phyloP scores from a whole-genome alignment of 2,888 invertebrate species.

The Diarsia brunnea region DNA sequence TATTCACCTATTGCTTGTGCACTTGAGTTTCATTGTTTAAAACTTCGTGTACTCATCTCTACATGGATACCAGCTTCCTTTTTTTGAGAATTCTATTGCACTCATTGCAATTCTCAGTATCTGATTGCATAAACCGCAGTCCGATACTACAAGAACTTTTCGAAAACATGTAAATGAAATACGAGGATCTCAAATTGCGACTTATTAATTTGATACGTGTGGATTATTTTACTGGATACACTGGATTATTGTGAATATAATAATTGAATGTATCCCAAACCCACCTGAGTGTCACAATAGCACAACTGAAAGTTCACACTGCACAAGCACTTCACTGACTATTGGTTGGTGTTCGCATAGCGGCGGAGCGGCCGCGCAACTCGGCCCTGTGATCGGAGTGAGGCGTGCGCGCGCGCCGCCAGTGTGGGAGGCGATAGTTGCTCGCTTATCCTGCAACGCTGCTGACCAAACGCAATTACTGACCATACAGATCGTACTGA shows the following conservation, averaged over 20 bases:
- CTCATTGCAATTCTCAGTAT: constrained; percentile 26
- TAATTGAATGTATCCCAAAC: constrained; percentile 62
- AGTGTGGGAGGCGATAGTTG: constrained; percentile 76
- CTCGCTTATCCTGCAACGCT: constrained; percentile 81
- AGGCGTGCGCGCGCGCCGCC: constrained; percentile 81
- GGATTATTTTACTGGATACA: constrained; percentile 6
- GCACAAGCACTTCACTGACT: constrained; percentile 75
- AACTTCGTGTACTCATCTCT: neutral
- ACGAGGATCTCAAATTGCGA: constrained; percentile 60
- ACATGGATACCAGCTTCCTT: neutral
- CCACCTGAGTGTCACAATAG: constrained; percentile 76
- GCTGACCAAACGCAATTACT: constrained; percentile 76
- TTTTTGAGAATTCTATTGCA: constrained; percentile 15
- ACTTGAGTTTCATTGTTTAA: neutral
- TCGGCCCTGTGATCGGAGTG: constrained; percentile 81
- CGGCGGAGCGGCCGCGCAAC: constrained; percentile 79
- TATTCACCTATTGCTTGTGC: constrained; percentile 27
- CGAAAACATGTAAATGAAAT: constrained; percentile 52
- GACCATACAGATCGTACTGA: constrained; percentile 64
- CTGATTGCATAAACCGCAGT: constrained; percentile 35
- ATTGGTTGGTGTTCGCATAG: constrained; percentile 74
- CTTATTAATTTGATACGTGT: constrained; percentile 37
- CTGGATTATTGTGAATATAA: constrained; percentile 8
- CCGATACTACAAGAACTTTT: constrained; percentile 27
- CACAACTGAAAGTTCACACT: constrained; percentile 71